A percentile compares a stretch with the other conserved stretches of the same genome.
phyloP scores from a whole-genome alignment of 2,797 vertebrate species.

The Selene dorsalis region DNA sequence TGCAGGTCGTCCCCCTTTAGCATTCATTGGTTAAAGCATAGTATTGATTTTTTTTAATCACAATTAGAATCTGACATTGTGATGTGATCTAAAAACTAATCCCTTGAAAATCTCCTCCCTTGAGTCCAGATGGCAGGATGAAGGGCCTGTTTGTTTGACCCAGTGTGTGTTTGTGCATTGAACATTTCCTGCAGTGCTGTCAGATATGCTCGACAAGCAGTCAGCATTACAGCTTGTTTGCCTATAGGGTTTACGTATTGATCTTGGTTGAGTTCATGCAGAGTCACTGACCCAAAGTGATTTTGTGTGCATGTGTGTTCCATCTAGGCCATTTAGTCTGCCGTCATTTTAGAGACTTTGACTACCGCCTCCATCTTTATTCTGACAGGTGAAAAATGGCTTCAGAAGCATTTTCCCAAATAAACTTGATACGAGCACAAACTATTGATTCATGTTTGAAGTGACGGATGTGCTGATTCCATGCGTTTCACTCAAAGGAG shows the following conservation, averaged over 20 bases:
- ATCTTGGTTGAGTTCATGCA: slow-evolving; percentile 56
- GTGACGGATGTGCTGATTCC: slow-evolving; percentile 48
- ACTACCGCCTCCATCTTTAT: slow-evolving; percentile 16
- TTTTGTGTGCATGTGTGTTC: slow-evolving; percentile 11
- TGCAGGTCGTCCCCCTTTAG: neutral
- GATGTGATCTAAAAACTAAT: slow-evolving; percentile 34
- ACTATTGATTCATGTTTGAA: slow-evolving; percentile 27
- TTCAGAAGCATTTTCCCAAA: slow-evolving; percentile 16
- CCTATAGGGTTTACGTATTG: slow-evolving; percentile 46
- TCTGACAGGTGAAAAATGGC: slow-evolving; percentile 36
- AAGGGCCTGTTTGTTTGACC: slow-evolving; percentile 11
- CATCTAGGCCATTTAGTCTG: slow-evolving; percentile 15
- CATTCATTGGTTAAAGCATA: neutral
- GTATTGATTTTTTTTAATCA: slow-evolving; percentile 7
- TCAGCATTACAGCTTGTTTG: slow-evolving; percentile 44
- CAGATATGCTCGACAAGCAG: slow-evolving; percentile 36
- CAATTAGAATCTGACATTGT: neutral
- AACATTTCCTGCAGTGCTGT: slow-evolving; percentile 34
- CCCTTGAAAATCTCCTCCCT: neutral
- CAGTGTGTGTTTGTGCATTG: neutral
- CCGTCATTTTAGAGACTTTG: slow-evolving; percentile 28
- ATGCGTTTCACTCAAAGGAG: slow-evolving; percentile 25
- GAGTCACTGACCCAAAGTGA: slow-evolving; percentile 47
- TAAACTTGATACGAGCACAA: slow-evolving; percentile 20
- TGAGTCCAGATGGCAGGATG: slow-evolving; percentile 10